phyloP scores from a whole-genome alignment of 2,797 vertebrate species.

The Chloroceryle amazona region DNA sequence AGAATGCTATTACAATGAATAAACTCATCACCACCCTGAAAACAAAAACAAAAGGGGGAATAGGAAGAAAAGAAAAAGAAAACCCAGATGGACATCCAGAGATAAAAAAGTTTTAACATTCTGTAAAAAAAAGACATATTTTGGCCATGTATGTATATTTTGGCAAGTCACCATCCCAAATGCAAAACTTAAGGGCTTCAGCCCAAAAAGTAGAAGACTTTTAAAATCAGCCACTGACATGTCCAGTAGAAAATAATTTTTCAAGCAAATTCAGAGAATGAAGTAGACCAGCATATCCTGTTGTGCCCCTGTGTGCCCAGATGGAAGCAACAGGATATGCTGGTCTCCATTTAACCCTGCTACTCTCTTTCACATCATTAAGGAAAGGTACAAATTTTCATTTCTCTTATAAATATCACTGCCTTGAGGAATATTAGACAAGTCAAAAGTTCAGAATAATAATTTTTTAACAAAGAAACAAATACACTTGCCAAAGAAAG shows the following conservation, averaged over 20 bases:
- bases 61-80: background rate
- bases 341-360: background rate
- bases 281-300: background rate
- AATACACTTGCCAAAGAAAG: background rate
- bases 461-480: background rate
- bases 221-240: background rate
- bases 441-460: background rate
- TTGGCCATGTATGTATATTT: background rate
- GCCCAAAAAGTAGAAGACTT: background rate
- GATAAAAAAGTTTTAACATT: background rate
- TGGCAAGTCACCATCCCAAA: background rate
- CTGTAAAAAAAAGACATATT: background rate
- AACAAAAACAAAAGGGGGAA: slow-evolving; percentile 20
- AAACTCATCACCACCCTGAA: slow-evolving; percentile 47
- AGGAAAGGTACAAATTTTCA: background rate
- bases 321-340: background rate
- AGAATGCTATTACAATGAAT: slow-evolving; percentile 38
- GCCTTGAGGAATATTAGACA: background rate
- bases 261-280: background rate
- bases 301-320: background rate
- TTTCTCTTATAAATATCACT: background rate
- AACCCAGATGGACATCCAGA: background rate
- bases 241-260: background rate
- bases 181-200: background rate
- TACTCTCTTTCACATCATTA: background rate